Evolutionary conservation across 2,888 invertebrate species (phyloP).

Genomic region (Limenitis camilla): DNA sequence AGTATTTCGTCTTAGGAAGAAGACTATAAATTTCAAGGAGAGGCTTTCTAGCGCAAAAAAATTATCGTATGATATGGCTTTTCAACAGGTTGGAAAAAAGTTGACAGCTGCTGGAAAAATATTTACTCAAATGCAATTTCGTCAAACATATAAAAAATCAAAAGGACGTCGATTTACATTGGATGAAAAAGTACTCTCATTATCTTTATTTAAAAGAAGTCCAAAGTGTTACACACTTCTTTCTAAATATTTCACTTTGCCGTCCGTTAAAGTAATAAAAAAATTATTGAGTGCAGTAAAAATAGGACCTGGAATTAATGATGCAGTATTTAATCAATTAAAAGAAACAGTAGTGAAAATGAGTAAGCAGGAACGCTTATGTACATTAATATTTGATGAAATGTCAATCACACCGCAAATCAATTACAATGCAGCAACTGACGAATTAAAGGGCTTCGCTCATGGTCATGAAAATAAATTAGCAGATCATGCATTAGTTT

Average conservation of each 20-base stretch:
- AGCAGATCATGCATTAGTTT: neutral
- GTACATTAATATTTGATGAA: neutral
- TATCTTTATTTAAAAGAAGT: neutral
- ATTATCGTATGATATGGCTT: too few species aligned
- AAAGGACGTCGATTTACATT: conserved; percentile 3
- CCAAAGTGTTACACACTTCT: too few species aligned
- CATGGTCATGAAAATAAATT: neutral
- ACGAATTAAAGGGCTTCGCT: neutral
- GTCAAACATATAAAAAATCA: neutral
- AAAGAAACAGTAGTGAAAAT: neutral
- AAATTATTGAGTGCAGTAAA: neutral
- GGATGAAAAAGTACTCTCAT: conserved; percentile 5
- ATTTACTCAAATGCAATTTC: conserved; percentile 2
- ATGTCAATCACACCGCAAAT: neutral
- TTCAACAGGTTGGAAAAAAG: too few species aligned
- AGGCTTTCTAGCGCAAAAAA: too few species aligned
- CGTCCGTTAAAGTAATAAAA: too few species aligned
- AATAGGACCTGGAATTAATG: neutral
- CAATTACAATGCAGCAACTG: neutral
- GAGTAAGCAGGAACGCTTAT: neutral
- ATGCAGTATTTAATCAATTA: neutral
- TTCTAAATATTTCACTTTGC: too few species aligned
- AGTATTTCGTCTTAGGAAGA: too few species aligned
- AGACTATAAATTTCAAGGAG: too few species aligned
- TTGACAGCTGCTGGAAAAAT: neutral